Percentiles rank a stretch among this genome's conserved stretches.
These are phyloP conservation scores for Peromyscus attwateri DNA, from an alignment of 2,797 vertebrate species.

Conservation along the genomic window DNA sequence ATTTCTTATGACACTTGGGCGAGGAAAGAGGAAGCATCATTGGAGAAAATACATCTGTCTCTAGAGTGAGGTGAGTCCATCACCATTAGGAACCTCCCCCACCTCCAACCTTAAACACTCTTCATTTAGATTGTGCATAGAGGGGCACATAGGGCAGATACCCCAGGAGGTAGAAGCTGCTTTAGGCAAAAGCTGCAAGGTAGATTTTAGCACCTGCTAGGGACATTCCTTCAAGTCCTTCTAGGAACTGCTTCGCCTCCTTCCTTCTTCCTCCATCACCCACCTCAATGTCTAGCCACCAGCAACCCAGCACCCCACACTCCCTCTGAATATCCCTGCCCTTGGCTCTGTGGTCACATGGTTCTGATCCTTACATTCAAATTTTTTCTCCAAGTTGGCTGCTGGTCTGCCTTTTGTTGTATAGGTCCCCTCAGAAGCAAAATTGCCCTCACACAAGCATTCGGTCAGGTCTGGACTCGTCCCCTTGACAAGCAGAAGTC, in stretches of 20 bases:
- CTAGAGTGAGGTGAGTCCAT: slow-evolving; percentile 9
- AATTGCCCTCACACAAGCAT: neutral
- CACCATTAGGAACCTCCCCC: neutral
- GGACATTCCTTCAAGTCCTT: slow-evolving; percentile 11
- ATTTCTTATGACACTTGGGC: slow-evolving; percentile 47
- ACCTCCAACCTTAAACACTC: neutral
- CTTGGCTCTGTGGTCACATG: neutral
- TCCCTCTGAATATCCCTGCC: neutral
- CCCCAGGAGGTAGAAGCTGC: neutral
- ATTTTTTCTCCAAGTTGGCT: neutral
- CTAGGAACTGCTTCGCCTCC: neutral
- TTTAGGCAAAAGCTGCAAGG: neutral
- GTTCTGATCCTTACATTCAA: neutral
- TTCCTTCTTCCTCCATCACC: neutral
- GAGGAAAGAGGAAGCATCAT: slow-evolving; percentile 34
- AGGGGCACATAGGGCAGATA: neutral
- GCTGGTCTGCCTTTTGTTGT: neutral
- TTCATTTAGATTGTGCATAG: slow-evolving; percentile 24
- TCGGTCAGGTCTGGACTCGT: slow-evolving; percentile 29
- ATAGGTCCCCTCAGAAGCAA: neutral
- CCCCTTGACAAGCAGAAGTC: neutral
- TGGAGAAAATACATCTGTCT: slow-evolving; percentile 31
- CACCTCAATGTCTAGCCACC: slow-evolving; percentile 42
- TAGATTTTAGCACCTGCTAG: slow-evolving; percentile 34
- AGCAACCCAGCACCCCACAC: neutral